These are phyloP conservation scores for Antigone vipio DNA, from an alignment of 2,113 vertebrate species.

Conservation along the genomic window DNA sequence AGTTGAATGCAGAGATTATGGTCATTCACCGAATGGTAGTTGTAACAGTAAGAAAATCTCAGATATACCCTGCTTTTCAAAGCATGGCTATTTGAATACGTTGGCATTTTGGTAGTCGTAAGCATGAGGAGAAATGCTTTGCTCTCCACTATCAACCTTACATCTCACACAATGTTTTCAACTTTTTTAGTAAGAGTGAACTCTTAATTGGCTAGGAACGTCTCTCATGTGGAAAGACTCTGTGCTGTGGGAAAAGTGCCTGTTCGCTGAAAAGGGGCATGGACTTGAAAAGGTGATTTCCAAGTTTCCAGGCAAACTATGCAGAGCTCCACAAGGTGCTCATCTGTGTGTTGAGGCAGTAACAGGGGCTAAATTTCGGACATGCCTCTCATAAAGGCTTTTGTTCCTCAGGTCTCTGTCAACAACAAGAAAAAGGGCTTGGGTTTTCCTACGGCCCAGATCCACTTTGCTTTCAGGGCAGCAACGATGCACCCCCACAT, in stretches of 20 bases:
- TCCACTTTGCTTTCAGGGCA: neutral
- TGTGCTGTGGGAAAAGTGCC: neutral
- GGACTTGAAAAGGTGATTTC: neutral
- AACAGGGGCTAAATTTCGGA: neutral
- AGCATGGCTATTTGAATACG: neutral
- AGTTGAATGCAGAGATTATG: neutral
- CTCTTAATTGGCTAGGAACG: neutral
- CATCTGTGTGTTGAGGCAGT: neutral
- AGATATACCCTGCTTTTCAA: neutral
- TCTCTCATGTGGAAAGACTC: neutral
- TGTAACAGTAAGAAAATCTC: neutral
- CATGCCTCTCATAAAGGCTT: neutral
- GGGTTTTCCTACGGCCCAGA: neutral
- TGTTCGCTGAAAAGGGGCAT: neutral
- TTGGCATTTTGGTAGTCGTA: neutral
- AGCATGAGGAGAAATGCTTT: neutral
- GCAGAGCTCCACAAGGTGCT: neutral
- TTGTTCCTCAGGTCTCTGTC: neutral
- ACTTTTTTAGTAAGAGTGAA: neutral
- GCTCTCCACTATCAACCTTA: neutral
- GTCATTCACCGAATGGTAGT: neutral
- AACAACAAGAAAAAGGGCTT: neutral
- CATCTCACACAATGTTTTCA: neutral
- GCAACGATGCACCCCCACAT: fast-evolving
- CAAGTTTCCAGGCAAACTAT: neutral